These are phyloP conservation scores for Bucco capensis DNA, from an alignment of 2,113 vertebrate genomes.

Conservation along the genomic window DNA sequence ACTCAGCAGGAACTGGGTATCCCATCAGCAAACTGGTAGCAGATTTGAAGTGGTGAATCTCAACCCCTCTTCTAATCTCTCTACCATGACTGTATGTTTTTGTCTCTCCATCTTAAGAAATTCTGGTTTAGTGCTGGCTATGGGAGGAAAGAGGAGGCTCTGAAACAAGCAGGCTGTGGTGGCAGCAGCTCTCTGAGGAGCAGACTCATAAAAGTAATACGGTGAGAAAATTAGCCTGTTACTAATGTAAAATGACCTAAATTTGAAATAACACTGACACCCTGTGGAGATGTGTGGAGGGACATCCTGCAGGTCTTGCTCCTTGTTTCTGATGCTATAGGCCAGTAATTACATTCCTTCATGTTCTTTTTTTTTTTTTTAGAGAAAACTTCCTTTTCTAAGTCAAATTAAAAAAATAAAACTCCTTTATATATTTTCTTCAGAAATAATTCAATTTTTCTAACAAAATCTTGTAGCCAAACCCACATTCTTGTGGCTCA, in stretches of 20 bases:
- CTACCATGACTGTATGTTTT: not conserved
- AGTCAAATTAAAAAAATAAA: not conserved
- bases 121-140: not conserved
- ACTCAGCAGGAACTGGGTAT: not conserved
- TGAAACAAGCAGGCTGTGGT: not conserved
- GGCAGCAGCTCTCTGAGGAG: not conserved
- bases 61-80: not conserved
- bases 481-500: not conserved
- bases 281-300: conserved; percentile 55
- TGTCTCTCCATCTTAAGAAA: not conserved
- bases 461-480: not conserved
- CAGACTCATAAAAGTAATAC: not conserved
- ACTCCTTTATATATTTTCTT: not conserved
- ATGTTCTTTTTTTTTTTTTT: not conserved
- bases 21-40: not conserved
- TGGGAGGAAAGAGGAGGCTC: not conserved
- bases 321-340: not conserved
- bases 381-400: not conserved
- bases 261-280: conserved; percentile 70
- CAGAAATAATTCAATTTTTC: not conserved
- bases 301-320: not conserved
- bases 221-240: not conserved
- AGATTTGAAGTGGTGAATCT: not conserved
- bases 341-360: not conserved
- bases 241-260: not conserved